A percentile compares a stretch with the other conserved stretches of the same genome.
Conservation (phyloP, 2,888 invertebrate species). For the Nemoura dubitans region DNA sequence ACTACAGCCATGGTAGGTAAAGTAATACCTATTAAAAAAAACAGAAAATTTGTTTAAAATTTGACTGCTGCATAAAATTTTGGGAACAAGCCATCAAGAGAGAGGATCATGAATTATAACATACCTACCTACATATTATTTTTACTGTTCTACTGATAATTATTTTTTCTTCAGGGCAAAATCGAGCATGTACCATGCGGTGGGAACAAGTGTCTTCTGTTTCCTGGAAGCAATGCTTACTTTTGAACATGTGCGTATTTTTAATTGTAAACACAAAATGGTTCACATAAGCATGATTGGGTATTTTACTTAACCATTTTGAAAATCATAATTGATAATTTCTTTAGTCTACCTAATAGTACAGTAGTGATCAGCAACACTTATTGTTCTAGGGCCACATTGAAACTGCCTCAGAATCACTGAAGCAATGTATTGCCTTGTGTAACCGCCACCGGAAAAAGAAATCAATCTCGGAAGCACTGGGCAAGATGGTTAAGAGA, state of each 20-base stretch:
- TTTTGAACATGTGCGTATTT: conserved; percentile 75
- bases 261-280: no score
- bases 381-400: conserved; percentile 67
- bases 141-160: no score
- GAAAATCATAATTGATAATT: no score
- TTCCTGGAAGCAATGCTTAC: conserved; percentile 94
- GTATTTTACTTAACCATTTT: no score
- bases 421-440: conserved; percentile 81
- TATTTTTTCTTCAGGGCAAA: conserved; percentile 68
- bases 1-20: conserved; percentile 85
- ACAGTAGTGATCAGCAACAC: background rate
- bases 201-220: conserved; percentile 87
- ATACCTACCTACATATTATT: no score
- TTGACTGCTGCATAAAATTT: no score
- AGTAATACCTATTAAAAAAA: conserved; percentile 38
- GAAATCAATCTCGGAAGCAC: conserved; percentile 76
- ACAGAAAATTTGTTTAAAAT: no score
- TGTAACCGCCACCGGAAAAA: conserved; percentile 77
- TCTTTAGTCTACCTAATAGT: background rate
- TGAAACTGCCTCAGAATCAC: conserved; percentile 74
- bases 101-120: no score
- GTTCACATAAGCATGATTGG: no score
- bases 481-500: conserved; percentile 83
- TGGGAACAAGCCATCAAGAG: no score
- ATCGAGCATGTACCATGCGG: conserved; percentile 89